These are phyloP conservation scores for Bombus cullumanus DNA, from an alignment of 1,140 invertebrate genomes.

Conservation along the genomic window DNA sequence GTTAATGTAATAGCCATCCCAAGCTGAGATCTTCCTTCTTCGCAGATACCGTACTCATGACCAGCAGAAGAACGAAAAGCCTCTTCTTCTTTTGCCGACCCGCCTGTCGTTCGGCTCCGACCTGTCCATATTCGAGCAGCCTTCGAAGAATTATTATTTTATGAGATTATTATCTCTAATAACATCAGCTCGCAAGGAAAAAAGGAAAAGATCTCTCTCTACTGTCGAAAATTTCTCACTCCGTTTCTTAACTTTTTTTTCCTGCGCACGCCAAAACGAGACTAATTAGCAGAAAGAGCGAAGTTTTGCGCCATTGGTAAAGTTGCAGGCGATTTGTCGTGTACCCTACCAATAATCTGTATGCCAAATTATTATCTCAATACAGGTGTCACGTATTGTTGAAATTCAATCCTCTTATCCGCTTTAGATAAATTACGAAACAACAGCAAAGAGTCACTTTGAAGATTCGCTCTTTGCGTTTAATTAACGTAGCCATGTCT, in stretches of 20 bases:
- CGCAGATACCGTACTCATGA: slow-evolving; percentile 55
- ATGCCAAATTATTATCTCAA: too few relatives aligned
- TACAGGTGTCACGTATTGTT: too few relatives aligned
- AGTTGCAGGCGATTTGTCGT: too few relatives aligned
- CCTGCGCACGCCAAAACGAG: too few relatives aligned
- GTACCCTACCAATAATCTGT: too few relatives aligned
- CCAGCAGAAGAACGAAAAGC: slow-evolving; percentile 69
- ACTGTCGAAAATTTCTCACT: slow-evolving; percentile 42
- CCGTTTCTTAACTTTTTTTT: background rate
- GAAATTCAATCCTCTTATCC: too few relatives aligned
- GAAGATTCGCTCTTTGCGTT: too few relatives aligned
- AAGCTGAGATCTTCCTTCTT: slow-evolving; percentile 74
- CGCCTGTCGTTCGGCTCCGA: slow-evolving; percentile 58
- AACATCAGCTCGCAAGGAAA: slow-evolving; percentile 69
- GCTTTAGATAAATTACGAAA: too few relatives aligned
- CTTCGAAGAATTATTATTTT: slow-evolving; percentile 78
- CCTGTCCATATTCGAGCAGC: slow-evolving; percentile 61
- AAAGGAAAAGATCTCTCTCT: slow-evolving; percentile 47
- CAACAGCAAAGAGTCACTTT: too few relatives aligned
- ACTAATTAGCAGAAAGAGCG: too few relatives aligned
- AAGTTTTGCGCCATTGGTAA: too few relatives aligned
- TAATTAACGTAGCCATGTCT: too few relatives aligned
- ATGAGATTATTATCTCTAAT: slow-evolving; percentile 82
- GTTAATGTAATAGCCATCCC: slow-evolving; percentile 81
- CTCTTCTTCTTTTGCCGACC: slow-evolving; percentile 52